Conservation (phyloP, 2,888 invertebrate species). For the Stenchaetothrips biformis region DNA sequence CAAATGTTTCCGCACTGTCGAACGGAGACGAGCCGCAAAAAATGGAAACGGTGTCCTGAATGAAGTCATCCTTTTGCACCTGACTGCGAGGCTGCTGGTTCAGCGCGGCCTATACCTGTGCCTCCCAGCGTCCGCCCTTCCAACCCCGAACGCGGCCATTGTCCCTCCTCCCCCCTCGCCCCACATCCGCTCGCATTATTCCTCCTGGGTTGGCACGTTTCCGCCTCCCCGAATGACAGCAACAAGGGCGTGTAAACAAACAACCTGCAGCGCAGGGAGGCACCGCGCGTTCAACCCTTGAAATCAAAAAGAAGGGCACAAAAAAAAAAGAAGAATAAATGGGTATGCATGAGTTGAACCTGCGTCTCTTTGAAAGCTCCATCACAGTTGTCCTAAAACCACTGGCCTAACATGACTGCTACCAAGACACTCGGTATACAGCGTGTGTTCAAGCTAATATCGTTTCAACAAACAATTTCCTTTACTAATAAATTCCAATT, state of each 20-base stretch:
- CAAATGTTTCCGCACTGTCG: background rate
- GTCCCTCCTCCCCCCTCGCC: background rate
- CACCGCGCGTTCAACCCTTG: too few species aligned
- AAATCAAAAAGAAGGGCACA: too few species aligned
- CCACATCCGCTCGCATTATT: slow-evolving; percentile 11
- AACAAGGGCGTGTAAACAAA: slow-evolving; percentile 9
- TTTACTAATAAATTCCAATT: too few species aligned
- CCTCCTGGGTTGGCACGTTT: slow-evolving; percentile 13
- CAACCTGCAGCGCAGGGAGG: background rate
- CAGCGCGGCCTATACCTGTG: background rate
- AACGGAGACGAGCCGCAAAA: background rate
- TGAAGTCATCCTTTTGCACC: slow-evolving; percentile 9
- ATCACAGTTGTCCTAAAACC: too few species aligned
- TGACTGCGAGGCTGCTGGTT: background rate
- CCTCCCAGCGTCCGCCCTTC: background rate
- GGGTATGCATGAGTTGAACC: too few species aligned
- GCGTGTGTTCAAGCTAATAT: too few species aligned
- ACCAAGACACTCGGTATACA: too few species aligned
- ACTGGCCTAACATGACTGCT: too few species aligned
- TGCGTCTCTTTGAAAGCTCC: too few species aligned
- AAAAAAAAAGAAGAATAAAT: too few species aligned
- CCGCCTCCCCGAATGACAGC: background rate
- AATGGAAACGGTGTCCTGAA: background rate
- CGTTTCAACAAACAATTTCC: too few species aligned
- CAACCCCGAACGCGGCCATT: background rate